These are phyloP conservation scores for Antitype chi DNA, from an alignment of 2,888 invertebrate genomes.

Conservation along the genomic window DNA sequence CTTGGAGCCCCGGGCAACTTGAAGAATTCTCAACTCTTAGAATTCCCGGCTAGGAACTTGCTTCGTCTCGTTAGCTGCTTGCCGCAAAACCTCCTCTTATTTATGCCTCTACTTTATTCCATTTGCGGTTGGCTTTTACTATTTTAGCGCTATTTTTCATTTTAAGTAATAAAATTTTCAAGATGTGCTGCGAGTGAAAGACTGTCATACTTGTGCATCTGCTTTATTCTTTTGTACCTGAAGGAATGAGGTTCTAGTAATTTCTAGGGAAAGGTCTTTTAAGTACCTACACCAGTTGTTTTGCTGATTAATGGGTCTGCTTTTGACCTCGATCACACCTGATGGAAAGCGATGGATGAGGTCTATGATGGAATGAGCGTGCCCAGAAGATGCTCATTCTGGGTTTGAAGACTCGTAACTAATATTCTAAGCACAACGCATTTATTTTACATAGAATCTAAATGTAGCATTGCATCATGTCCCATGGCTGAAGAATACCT, in stretches of 20 bases:
- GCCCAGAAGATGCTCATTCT: too few relatives aligned
- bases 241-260: neutral
- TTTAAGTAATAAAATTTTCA: slow-evolving; percentile 49
- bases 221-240: neutral
- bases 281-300: neutral
- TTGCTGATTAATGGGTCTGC: too few relatives aligned
- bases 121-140: slow-evolving; percentile 76
- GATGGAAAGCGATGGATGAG: too few relatives aligned
- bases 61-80: slow-evolving; percentile 85
- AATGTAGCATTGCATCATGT: neutral
- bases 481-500: slow-evolving; percentile 3
- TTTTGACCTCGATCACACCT: too few relatives aligned
- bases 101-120: slow-evolving; percentile 87
- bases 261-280: neutral
- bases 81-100: slow-evolving; percentile 87
- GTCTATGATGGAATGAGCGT: neutral
- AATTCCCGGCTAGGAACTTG: slow-evolving; percentile 81
- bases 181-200: slow-evolving; percentile 46
- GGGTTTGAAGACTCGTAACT: too few relatives aligned
- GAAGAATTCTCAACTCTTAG: slow-evolving; percentile 82
- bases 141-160: slow-evolving; percentile 58
- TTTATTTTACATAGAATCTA: neutral
- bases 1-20: slow-evolving; percentile 75
- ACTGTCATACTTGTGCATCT: slow-evolving; percentile 28
- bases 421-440: neutral